These are phyloP conservation scores for Pachyramphus minor DNA, from an alignment of 2,113 vertebrate species.

Conservation along the genomic window DNA sequence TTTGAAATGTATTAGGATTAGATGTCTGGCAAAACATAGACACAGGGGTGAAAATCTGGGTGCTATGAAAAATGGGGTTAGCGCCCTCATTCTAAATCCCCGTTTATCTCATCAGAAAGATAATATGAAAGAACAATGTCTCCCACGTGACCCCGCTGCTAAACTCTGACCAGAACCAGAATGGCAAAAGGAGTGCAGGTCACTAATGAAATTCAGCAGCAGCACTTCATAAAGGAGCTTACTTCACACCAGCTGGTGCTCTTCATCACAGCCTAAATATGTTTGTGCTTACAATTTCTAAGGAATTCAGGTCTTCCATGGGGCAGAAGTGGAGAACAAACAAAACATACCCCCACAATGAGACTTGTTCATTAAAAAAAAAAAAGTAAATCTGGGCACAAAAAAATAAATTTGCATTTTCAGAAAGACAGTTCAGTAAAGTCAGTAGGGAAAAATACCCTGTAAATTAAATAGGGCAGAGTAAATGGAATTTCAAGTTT, in stretches of 20 bases:
- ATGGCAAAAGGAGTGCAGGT: neutral
- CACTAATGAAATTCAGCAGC: constrained; percentile 40
- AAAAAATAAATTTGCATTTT: neutral
- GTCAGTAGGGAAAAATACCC: neutral
- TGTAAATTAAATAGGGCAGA: neutral
- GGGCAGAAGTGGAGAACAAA: neutral
- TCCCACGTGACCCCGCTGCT: neutral
- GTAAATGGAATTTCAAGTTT: neutral
- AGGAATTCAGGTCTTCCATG: neutral
- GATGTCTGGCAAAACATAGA: constrained; percentile 17
- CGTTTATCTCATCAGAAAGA: neutral
- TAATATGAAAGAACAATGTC: neutral
- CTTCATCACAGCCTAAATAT: neutral
- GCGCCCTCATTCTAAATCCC: constrained; percentile 28
- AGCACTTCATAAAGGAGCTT: constrained; percentile 14
- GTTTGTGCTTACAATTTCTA: neutral
- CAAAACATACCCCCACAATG: neutral
- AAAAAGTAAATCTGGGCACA: neutral
- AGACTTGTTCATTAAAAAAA: neutral
- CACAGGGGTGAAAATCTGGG: neutral
- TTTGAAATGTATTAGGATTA: constrained; percentile 29
- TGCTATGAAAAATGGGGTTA: constrained; percentile 17
- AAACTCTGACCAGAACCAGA: neutral
- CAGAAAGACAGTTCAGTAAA: neutral
- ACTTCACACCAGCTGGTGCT: constrained; percentile 39